phyloP scores from a whole-genome alignment of 1,140 invertebrate genomes.

The Melitaea cinxia region DNA sequence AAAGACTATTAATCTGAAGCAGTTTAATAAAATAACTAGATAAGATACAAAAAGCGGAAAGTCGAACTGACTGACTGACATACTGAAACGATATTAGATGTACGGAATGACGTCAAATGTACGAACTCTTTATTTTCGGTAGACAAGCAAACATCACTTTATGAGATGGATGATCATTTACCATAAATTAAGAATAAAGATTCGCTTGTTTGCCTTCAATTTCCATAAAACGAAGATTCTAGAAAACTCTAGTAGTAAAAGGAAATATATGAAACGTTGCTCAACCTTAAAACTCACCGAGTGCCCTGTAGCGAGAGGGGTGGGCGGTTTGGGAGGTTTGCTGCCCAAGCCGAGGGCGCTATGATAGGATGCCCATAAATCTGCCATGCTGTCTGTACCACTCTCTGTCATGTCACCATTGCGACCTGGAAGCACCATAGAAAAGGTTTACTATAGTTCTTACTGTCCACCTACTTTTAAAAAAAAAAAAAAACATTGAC shows the following conservation, averaged over 20 bases:
- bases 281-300: conserved; percentile 84
- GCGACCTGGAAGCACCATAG: conserved; percentile 66
- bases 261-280: conserved; percentile 62
- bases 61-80: too few relatives aligned
- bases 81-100: too few relatives aligned
- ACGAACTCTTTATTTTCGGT: too few relatives aligned
- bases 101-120: too few relatives aligned
- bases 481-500: background rate
- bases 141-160: too few relatives aligned
- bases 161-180: too few relatives aligned
- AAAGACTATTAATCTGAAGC: too few relatives aligned
- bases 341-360: conserved; percentile 84
- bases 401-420: conserved; percentile 78
- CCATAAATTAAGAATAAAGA: too few relatives aligned
- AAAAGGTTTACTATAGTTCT: background rate
- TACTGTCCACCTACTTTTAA: background rate
- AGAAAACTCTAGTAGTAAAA: conserved; percentile 5
- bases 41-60: too few relatives aligned
- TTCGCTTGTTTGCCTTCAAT: background rate
- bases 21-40: too few relatives aligned
- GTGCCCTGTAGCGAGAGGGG: conserved; percentile 85
- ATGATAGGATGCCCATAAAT: conserved; percentile 90
- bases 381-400: conserved; percentile 86
- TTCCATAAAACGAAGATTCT: background rate
- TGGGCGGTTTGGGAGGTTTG: conserved; percentile 82